These are phyloP conservation scores for Pogonomyrmex californicus DNA, from an alignment of 1,140 invertebrate genomes.

Conservation along the genomic window DNA sequence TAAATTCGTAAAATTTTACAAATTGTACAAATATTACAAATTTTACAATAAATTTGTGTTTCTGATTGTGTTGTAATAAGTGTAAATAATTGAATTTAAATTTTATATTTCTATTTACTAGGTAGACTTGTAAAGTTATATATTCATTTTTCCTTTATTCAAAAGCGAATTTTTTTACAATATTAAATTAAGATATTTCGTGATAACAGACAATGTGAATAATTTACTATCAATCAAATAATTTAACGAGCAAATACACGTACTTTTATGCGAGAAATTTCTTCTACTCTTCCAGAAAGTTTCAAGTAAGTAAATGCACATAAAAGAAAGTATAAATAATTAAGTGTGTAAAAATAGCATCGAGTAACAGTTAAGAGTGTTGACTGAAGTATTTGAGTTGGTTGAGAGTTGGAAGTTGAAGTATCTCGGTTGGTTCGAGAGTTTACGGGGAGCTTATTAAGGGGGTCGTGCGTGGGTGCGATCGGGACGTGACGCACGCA, in stretches of 20 bases:
- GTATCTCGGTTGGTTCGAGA: too few species aligned
- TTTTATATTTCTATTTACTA: background rate
- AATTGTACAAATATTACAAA: background rate
- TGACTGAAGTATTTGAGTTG: background rate
- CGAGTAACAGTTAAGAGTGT: background rate
- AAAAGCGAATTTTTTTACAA: background rate
- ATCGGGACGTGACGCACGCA: conserved; percentile 16
- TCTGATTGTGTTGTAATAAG: background rate
- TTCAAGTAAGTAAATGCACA: background rate
- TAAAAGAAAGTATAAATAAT: background rate
- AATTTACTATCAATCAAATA: background rate
- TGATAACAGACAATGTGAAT: background rate
- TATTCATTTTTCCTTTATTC: background rate
- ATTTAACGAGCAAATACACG: background rate
- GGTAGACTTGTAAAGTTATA: background rate
- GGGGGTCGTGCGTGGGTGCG: conserved; percentile 13
- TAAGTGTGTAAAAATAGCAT: background rate
- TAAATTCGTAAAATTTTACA: background rate
- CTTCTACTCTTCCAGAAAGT: background rate
- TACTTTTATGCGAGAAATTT: background rate
- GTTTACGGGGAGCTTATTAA: background rate
- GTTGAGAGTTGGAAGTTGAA: too few species aligned
- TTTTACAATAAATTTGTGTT: background rate
- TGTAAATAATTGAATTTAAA: background rate
- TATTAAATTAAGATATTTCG: too few species aligned